Conservation (phyloP, 2,797 vertebrate genomes). For the Clarias fuscus region DNA sequence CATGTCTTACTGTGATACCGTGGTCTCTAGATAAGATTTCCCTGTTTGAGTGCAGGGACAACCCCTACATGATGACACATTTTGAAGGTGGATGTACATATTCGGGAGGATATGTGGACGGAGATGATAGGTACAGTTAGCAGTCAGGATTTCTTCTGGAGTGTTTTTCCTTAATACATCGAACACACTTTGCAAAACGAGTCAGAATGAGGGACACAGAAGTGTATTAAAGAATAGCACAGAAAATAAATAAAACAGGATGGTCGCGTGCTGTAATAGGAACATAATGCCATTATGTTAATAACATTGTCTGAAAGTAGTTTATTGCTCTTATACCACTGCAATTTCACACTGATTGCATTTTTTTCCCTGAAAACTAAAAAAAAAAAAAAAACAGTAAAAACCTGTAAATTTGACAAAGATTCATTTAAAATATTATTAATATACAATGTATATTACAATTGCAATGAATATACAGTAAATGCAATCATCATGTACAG, state of each 20-base stretch:
- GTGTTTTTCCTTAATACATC: background rate
- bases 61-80: conserved; percentile 7
- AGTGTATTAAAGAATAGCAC: background rate
- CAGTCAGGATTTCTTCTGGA: background rate
- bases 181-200: background rate
- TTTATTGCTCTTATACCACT: background rate
- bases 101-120: background rate
- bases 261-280: background rate
- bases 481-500: no score
- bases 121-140: background rate
- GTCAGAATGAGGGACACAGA: background rate
- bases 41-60: background rate
- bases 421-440: no score
- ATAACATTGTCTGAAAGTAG: no score
- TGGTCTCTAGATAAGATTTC: background rate
- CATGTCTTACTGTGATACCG: background rate
- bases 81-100: background rate
- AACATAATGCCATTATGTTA: background rate
- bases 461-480: no score
- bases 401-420: background rate
- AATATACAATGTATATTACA: no score
- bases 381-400: background rate
- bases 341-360: background rate
- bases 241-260: background rate
- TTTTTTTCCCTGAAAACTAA: background rate